Evolutionary conservation across 2,113 vertebrate genomes (phyloP).

Genomic region (Mormoops blainvillei): DNA sequence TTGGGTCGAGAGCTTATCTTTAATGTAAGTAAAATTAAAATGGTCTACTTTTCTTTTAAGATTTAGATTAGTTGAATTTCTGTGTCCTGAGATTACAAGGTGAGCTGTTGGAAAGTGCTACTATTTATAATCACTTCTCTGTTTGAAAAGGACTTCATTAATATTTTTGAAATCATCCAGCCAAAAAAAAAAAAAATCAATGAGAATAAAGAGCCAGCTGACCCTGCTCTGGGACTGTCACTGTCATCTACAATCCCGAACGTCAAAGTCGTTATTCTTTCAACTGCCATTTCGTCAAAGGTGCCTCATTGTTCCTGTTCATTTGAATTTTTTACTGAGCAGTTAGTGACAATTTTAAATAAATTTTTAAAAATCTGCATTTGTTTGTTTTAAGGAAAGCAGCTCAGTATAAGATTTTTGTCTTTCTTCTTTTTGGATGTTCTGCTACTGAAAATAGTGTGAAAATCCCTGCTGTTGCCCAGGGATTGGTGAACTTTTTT

Average conservation of each 20-base stretch:
- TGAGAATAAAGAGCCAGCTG: not conserved
- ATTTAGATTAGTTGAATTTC: slow-evolving; percentile 38
- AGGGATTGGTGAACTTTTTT: not conserved
- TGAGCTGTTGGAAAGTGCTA: slow-evolving; percentile 31
- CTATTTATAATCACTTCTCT: slow-evolving; percentile 55
- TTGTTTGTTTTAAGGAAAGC: not conserved
- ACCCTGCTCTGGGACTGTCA: not conserved
- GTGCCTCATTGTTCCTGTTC: not conserved
- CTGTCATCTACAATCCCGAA: not conserved
- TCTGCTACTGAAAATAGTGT: not conserved
- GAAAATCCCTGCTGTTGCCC: not conserved
- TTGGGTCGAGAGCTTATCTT: slow-evolving; percentile 40
- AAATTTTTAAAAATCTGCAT: not conserved
- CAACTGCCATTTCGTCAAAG: not conserved
- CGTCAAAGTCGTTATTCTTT: too few species aligned
- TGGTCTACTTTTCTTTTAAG: slow-evolving; percentile 14
- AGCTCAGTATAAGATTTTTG: not conserved
- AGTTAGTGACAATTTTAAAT: not conserved
- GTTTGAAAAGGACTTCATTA: slow-evolving; percentile 38
- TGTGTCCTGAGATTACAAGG: slow-evolving; percentile 44
- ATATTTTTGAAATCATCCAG: slow-evolving; percentile 30
- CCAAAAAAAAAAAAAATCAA: not conserved
- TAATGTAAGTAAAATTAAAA: slow-evolving; percentile 33
- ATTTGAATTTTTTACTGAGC: not conserved
- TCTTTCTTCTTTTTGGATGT: not conserved